These are phyloP conservation scores for Cacoxenus indagator DNA, from an alignment of 2,888 invertebrate genomes.

Conservation along the genomic window DNA sequence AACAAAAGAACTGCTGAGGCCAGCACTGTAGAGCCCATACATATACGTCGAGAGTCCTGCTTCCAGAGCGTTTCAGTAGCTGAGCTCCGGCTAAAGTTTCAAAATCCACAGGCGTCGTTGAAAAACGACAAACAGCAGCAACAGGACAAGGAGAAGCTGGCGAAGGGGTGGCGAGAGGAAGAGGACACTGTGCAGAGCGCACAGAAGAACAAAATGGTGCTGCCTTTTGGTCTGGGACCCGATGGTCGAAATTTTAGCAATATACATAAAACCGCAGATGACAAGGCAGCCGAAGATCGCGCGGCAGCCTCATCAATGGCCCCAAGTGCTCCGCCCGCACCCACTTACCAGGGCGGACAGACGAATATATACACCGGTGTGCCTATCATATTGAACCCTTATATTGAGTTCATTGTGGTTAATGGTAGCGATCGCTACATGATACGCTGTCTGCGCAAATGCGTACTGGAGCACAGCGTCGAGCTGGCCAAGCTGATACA, in stretches of 20 bases:
- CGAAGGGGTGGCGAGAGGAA: neutral
- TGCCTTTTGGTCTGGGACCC: slow-evolving; percentile 67
- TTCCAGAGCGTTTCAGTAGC: too few relatives aligned
- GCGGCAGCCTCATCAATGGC: too few relatives aligned
- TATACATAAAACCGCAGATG: slow-evolving; percentile 47
- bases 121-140: neutral
- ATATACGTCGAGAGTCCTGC: neutral
- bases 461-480: slow-evolving; percentile 68
- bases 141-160: neutral
- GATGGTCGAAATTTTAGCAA: slow-evolving; percentile 65
- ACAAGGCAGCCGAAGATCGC: slow-evolving; percentile 32
- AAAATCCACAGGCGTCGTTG: too few relatives aligned
- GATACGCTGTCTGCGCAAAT: slow-evolving; percentile 69
- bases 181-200: neutral
- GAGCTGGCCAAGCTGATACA: slow-evolving; percentile 69
- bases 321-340: slow-evolving; percentile 68
- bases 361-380: slow-evolving; percentile 62
- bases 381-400: slow-evolving; percentile 66
- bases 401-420: slow-evolving; percentile 70
- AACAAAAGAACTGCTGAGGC: slow-evolving; percentile 15
- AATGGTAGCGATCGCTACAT: slow-evolving; percentile 70
- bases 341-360: slow-evolving; percentile 50
- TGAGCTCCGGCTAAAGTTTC: too few relatives aligned
- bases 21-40: neutral
- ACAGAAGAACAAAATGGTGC: slow-evolving; percentile 66